phyloP scores from a whole-genome alignment of 2,797 vertebrate genomes.

The Arrhamphus sclerolepis region DNA sequence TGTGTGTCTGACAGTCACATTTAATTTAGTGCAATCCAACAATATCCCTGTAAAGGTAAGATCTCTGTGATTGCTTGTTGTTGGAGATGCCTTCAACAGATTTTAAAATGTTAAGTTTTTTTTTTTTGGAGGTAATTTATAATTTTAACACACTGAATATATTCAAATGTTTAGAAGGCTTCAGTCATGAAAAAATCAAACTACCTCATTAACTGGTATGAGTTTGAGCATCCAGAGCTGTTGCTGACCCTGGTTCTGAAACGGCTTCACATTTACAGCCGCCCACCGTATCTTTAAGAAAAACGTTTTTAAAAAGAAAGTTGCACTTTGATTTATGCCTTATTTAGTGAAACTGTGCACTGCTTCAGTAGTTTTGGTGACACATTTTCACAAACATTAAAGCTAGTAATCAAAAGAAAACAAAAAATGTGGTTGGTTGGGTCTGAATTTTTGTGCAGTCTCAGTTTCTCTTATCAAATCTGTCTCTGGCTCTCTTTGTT shows the following conservation, averaged over 20 bases:
- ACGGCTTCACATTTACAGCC: background rate
- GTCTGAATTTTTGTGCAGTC: background rate
- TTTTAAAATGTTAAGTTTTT: conserved; percentile 8
- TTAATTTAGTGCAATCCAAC: conserved; percentile 25
- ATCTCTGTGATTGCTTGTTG: background rate
- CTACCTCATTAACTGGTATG: conserved; percentile 54
- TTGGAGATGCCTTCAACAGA: background rate
- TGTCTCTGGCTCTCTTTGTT: background rate
- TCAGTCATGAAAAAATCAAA: conserved; percentile 38
- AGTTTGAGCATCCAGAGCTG: conserved; percentile 23
- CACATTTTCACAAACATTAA: conserved; percentile 3
- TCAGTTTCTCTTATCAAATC: conserved; percentile 4
- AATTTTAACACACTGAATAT: conserved; percentile 5
- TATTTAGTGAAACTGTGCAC: conserved; percentile 29
- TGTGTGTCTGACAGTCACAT: background rate
- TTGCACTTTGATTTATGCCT: conserved; percentile 71
- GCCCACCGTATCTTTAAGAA: background rate
- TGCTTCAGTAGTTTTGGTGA: background rate
- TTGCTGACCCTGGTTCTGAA: background rate
- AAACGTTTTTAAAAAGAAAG: background rate
- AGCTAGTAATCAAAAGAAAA: background rate
- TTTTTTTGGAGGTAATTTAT: conserved; percentile 26
- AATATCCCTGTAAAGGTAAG: background rate
- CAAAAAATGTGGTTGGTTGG: background rate
- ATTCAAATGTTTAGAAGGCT: conserved; percentile 7